These are phyloP conservation scores for Chlorospingus semifuscus DNA, from an alignment of 2,797 vertebrate genomes.

Conservation along the genomic window DNA sequence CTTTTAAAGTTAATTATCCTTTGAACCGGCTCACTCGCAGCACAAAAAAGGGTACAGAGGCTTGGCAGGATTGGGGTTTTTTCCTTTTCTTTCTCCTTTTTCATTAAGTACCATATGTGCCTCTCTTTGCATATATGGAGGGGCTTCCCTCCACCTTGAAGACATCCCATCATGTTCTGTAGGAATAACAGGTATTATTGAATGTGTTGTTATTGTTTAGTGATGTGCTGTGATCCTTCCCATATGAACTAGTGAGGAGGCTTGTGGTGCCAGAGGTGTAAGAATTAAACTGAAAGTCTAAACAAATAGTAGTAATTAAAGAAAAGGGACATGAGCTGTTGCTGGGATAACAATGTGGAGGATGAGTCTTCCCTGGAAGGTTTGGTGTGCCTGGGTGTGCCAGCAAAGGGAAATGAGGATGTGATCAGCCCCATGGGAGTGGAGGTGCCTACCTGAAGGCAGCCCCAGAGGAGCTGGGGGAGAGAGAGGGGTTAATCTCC, in stretches of 20 bases:
- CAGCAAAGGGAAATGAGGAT: background rate
- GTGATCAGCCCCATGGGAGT: background rate
- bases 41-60: background rate
- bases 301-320: background rate
- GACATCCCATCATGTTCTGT: background rate
- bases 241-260: background rate
- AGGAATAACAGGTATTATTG: constrained; percentile 14
- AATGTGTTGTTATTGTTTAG: background rate
- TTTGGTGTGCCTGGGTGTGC: background rate
- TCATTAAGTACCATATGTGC: background rate
- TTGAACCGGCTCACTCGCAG: background rate
- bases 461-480: background rate
- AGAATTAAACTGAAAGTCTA: background rate
- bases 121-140: background rate
- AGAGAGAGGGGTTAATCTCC: constrained; percentile 76
- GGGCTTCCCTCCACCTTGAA: constrained; percentile 15
- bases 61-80: background rate
- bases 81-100: fast-evolving
- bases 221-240: constrained; percentile 8
- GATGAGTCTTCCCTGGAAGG: background rate
- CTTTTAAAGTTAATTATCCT: constrained; percentile 38
- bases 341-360: background rate
- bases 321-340: background rate
- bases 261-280: background rate
- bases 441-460: background rate